These are phyloP conservation scores for Brotula barbata DNA, from an alignment of 2,797 vertebrate genomes.

Conservation along the genomic window DNA sequence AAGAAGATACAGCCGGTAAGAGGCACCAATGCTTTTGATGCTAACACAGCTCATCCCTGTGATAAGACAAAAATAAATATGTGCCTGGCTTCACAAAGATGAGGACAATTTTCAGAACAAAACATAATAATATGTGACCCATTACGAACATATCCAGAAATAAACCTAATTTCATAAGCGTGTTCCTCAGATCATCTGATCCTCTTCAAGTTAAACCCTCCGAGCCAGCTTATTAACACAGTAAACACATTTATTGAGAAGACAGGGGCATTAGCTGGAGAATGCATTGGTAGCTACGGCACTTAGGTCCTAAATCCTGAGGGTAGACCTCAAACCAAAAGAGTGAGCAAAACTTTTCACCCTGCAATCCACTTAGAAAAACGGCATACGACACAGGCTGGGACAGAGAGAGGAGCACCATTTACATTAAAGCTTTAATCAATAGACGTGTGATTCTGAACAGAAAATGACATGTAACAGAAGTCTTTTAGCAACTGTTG, in stretches of 20 bases:
- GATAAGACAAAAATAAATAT: no score
- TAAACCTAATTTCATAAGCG: conserved; percentile 45
- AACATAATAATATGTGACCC: conserved; percentile 11
- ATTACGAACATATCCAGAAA: conserved; percentile 27
- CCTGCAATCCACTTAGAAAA: conserved; percentile 32
- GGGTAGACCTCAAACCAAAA: conserved; percentile 61
- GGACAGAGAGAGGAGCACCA: conserved; percentile 67
- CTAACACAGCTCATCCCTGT: conserved; percentile 5
- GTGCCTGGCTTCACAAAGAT: no score
- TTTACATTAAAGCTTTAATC: conserved; percentile 73
- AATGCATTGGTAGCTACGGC: conserved; percentile 67
- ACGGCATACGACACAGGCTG: conserved; percentile 48
- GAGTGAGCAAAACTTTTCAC: conserved; percentile 53
- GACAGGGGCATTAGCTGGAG: conserved; percentile 57
- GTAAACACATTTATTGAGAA: conserved; percentile 76
- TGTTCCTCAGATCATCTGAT: conserved; percentile 6
- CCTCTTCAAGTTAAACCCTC: conserved; percentile 46
- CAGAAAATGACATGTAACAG: conserved; percentile 24
- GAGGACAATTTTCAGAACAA: neutral
- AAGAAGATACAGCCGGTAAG: conserved; percentile 30
- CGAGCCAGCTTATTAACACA: conserved; percentile 59
- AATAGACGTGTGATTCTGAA: conserved; percentile 46
- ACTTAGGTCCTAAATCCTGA: conserved; percentile 69
- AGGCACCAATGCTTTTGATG: conserved; percentile 37
- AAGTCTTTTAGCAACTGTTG: conserved; percentile 57